Evolutionary conservation across 2,888 invertebrate species (phyloP), one percentile per base, ranked within the genome.

Genomic region (Bembecia ichneumoniformis): DNA sequence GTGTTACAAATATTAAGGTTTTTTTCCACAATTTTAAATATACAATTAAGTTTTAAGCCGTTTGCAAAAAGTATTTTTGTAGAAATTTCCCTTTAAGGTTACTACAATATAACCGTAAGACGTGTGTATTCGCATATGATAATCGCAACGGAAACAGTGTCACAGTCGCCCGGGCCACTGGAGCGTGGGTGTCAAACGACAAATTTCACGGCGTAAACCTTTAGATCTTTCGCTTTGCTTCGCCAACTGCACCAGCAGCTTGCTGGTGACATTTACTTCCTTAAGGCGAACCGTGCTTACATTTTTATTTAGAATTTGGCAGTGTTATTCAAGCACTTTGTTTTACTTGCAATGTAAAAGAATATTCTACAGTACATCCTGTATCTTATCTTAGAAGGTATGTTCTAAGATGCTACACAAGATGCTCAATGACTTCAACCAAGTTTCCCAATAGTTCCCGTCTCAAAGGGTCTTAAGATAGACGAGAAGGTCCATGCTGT

Each of bases 131-230:
- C 62, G 61, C 59, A 66, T 68, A 69, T 66, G 54, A 54, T 55
- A 69, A 73, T 74, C 71, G 68, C 66, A 69, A 60, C 67, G 69
- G 64, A 73, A 75, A 68, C 65, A 63, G 57, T 62, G 65, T 64
- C 63, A 60, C 51, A 40, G 40, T 56, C 63, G 64, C 57, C 58
- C 53, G 51, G 58, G 54, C 55, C 68, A 65, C 54, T 65, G 67
- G 56, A 77, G 77, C 76, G 69, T 51, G 71, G 74, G 74, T 77
- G 77, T 79, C 77, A 76, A 71, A 74, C 73, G 77, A 70, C 73
- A 77, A 75, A 79, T 75, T 74, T 77, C 74, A 74, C 71, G 68
- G 66, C 63, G 63, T 63, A 58, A 64, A 17, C 35, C 62, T 64
- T 68, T 64, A 66, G 69, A 71, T 71, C 65, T 66, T 58, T 62